Conservation (phyloP, 2,797 vertebrate species). For the Sarcoramphus papa region DNA sequence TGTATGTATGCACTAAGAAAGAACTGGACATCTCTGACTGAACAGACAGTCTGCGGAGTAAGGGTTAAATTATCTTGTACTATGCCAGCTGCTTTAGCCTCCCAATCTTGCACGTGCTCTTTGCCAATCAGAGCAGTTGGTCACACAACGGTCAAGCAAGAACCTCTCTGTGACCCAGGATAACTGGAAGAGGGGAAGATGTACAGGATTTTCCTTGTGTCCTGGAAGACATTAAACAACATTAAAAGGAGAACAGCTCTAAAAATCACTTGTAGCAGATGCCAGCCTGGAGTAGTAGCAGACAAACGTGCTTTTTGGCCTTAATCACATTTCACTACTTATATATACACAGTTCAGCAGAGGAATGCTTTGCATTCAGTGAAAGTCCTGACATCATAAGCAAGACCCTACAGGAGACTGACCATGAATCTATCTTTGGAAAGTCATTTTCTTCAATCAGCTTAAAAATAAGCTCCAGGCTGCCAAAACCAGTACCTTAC, state of each 20-base stretch:
- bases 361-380: background rate
- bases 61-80: background rate
- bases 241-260: background rate
- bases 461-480: background rate
- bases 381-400: background rate
- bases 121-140: background rate
- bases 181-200: background rate
- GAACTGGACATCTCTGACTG: background rate
- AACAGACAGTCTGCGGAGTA: background rate
- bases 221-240: background rate
- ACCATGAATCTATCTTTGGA: background rate
- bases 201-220: background rate
- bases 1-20: background rate
- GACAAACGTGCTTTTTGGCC: background rate
- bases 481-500: background rate
- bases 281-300: background rate
- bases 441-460: background rate
- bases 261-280: background rate
- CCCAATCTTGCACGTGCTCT: background rate
- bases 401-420: background rate
- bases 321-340: background rate
- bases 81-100: background rate
- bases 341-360: background rate
- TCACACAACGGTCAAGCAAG: background rate
- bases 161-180: background rate